These are phyloP conservation scores for Heteractis magnifica DNA, from an alignment of 92 coral and sea anemone species.

Conservation along the genomic window DNA sequence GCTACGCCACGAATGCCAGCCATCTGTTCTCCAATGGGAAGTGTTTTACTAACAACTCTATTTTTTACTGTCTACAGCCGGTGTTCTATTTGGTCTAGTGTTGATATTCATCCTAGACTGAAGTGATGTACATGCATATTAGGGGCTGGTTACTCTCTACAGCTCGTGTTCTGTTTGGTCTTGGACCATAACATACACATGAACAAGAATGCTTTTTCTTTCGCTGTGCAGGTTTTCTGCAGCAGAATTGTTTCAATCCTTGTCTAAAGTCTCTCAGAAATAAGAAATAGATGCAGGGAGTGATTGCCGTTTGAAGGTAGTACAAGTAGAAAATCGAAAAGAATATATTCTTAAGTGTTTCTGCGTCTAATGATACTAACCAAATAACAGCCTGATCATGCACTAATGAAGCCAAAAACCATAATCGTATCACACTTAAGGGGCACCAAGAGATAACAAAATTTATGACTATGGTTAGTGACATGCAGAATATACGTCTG, in stretches of 20 bases:
- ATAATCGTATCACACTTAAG: not conserved
- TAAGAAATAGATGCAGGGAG: not conserved
- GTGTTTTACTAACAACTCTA: not conserved
- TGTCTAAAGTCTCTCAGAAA: not conserved
- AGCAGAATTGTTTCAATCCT: not conserved
- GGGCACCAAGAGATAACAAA: not conserved
- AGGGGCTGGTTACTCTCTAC: not conserved
- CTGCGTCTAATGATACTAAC: not conserved
- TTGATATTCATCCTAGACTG: not conserved
- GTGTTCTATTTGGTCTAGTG: not conserved
- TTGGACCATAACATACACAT: not conserved
- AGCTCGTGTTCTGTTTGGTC: not conserved
- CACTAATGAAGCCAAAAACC: not conserved
- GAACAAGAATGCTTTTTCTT: not conserved
- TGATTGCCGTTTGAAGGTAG: not conserved
- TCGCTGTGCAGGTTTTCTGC: not conserved
- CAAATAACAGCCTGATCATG: not conserved
- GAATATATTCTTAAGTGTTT: not conserved
- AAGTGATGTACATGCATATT: not conserved
- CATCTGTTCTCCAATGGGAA: not conserved
- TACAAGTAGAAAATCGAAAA: not conserved
- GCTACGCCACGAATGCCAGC: too few species aligned
- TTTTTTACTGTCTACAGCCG: not conserved
- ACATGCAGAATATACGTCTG: not conserved
- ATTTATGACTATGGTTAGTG: not conserved